Evolutionary conservation across 1,140 invertebrate species (phyloP).

Genomic region (Trichomalopsis sarcophagae): DNA sequence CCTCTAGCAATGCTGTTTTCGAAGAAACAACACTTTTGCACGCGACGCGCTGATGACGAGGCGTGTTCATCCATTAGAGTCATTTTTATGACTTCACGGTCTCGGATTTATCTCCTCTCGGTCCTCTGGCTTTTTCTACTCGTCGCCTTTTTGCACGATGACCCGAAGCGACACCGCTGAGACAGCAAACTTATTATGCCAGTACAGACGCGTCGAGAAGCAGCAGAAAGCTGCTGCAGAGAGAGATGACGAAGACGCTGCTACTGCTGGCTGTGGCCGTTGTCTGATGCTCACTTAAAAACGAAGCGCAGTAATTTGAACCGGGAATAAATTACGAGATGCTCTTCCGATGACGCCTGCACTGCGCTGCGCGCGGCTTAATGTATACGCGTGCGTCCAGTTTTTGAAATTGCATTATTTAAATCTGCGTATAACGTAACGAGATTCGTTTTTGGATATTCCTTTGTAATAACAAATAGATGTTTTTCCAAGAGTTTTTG

Average conservation of each 20-base stretch:
- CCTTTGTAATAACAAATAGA: too few species aligned
- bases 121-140: neutral
- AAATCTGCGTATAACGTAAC: too few species aligned
- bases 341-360: neutral
- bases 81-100: neutral
- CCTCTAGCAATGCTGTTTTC: too few species aligned
- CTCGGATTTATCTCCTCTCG: neutral
- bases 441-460: too few species aligned
- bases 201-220: neutral
- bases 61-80: slow-evolving; percentile 2
- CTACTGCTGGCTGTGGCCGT: neutral
- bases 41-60: too few species aligned
- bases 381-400: neutral
- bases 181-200: neutral
- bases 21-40: neutral
- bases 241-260: neutral
- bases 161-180: neutral
- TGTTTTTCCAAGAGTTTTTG: too few species aligned
- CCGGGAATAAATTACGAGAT: neutral
- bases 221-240: neutral
- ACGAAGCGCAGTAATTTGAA: neutral
- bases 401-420: too few species aligned
- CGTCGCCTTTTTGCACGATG: neutral
- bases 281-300: neutral
- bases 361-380: neutral